Conservation (phyloP, 2,888 invertebrate genomes). For the Tuberolachnus salignus region DNA sequence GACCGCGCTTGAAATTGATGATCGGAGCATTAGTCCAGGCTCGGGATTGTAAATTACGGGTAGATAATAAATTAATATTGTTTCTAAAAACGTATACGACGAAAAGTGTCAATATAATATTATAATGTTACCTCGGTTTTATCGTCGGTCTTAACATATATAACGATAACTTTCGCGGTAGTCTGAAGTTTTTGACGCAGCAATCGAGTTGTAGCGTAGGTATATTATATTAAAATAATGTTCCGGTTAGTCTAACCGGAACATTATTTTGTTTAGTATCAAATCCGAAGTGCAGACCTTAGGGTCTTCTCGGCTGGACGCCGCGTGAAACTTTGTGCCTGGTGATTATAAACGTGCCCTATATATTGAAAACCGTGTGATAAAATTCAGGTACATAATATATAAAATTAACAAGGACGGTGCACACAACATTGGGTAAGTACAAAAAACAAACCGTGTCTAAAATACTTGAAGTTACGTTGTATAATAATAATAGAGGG, state of each 20-base stretch:
- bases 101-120: neutral
- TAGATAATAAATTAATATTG: too few species aligned
- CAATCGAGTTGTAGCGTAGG: neutral
- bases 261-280: slow-evolving; percentile 31
- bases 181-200: slow-evolving; percentile 15
- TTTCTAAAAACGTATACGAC: neutral
- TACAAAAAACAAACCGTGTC: too few species aligned
- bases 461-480: too few species aligned
- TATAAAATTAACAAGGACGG: neutral
- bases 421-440: neutral
- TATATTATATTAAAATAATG: too few species aligned
- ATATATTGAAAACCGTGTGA: neutral
- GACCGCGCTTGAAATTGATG: too few species aligned
- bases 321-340: neutral
- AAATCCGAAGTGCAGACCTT: neutral
- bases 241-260: slow-evolving; percentile 14
- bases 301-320: neutral
- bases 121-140: slow-evolving; percentile 22
- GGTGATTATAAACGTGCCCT: neutral
- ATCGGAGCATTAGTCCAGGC: too few species aligned
- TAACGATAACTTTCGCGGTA: slow-evolving; percentile 29
- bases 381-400: neutral
- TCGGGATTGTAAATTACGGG: too few species aligned
- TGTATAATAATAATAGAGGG: too few species aligned
- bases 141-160: slow-evolving; percentile 9